phyloP scores from a whole-genome alignment of 2,888 invertebrate genomes.

The Cheilosia pagana region DNA sequence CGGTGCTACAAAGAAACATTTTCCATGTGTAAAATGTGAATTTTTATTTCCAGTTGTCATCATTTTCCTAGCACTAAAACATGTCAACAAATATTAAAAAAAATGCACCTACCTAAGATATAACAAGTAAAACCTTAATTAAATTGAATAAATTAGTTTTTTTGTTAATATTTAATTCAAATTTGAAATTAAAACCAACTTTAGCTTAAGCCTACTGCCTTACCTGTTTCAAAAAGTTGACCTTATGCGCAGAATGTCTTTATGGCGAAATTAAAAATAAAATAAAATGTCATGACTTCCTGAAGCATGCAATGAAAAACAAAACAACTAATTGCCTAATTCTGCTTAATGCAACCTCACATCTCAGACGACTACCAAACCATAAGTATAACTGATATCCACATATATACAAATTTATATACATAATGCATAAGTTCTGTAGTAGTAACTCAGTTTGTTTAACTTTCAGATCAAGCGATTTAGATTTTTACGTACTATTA shows the following conservation, averaged over 20 bases:
- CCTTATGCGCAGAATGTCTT: constrained; percentile 28
- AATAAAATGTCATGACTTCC: constrained; percentile 46
- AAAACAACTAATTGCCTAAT: constrained; percentile 17
- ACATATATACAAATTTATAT: constrained; percentile 55
- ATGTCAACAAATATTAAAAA: background rate
- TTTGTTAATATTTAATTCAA: background rate
- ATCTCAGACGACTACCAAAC: background rate
- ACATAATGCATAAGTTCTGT: constrained; percentile 32
- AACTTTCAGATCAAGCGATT: constrained; percentile 40
- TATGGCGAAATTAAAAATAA: constrained; percentile 22
- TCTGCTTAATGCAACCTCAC: constrained; percentile 33
- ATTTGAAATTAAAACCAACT: constrained; percentile 21
- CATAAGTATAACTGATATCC: constrained; percentile 31
- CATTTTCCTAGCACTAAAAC: constrained; percentile 7
- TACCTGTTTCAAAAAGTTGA: constrained; percentile 47
- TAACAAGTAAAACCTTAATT: background rate
- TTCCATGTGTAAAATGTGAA: too few relatives aligned
- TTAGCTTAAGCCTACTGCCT: constrained; percentile 16
- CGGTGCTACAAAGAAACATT: too few relatives aligned
- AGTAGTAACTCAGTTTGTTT: constrained; percentile 10
- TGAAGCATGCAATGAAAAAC: constrained; percentile 52
- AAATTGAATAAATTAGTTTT: background rate
- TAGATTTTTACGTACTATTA: constrained; percentile 15
- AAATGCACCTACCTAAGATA: constrained; percentile 16
- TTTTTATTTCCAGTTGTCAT: constrained; percentile 35